Evolutionary conservation across 1,140 invertebrate genomes (phyloP), one percentile per base, ranked within the genome.

Genomic region (Cyrtorhinus lividipennis): DNA sequence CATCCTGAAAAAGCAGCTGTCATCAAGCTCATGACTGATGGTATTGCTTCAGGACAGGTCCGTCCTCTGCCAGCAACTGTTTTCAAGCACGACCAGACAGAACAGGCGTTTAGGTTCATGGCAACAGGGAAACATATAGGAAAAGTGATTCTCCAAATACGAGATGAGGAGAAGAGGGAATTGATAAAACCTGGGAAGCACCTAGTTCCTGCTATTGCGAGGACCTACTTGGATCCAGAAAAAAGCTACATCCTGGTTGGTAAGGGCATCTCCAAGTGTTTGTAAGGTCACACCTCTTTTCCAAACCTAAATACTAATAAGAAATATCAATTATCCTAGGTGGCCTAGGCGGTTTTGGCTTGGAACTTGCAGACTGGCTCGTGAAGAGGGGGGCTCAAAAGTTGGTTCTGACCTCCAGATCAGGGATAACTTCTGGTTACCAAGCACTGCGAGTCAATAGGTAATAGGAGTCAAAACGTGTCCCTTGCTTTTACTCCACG

Each of bases 81-180:
- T 0, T 98, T 91, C 72, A 76, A 80, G 18, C 85, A 88, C 68
- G 80, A 86, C 64, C 84, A 95, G 74, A 80, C 91, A n/a, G 93
- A 97, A 73, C 86, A 91, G 72, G 92, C 92, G 1, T 97, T 96
- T 79, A 77, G 85, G 74, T 98, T 82, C 72, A 97, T 98, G 91
- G 93, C 92, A 18, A 85, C 89, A 1, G 94, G 94, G 44, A 95
- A 93, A 76, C 94, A 98, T 73, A 95, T 96, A 65, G 95, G 95
- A 67, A 98, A 98, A 79, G 93, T 98, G 12, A 69, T 97, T 10
- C 71, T 97, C 53, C 88, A 95, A 74, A 86, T 98, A 48, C 79
- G 85, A 23, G 81, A 87, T n/a, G 88, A 92, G 72, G 86, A 91
- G 71, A 70, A 80, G 30, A 38, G 27, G 63, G 53, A 8, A 78